A percentile compares a stretch with the other conserved stretches of the same genome.
phyloP scores from a whole-genome alignment of 2,888 invertebrate species.

The Enchytraeus crypticus region DNA sequence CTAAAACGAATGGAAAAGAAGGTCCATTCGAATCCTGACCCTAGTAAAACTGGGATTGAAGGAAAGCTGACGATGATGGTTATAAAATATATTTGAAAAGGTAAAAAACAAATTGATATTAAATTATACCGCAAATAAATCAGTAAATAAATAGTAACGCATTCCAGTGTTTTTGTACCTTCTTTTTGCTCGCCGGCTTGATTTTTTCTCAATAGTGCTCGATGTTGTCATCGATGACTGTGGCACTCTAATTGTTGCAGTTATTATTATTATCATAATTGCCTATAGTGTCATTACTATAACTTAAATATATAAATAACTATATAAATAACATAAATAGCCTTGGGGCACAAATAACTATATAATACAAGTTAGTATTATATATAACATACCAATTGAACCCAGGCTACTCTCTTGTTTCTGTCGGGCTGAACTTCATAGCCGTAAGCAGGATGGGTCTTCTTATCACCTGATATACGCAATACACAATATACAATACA shows the following conservation, averaged over 20 bases:
- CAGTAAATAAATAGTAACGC: neutral
- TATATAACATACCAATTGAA: conserved; percentile 9
- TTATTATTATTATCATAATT: too few species aligned
- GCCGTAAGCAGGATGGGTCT: conserved; percentile 7
- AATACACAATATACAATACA: too few species aligned
- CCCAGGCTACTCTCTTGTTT: conserved; percentile 14
- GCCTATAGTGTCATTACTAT: neutral
- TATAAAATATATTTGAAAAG: conserved; percentile 62
- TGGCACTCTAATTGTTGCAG: too few species aligned
- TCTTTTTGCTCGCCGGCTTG: too few species aligned
- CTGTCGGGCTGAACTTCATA: conserved; percentile 6
- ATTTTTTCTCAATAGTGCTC: too few species aligned
- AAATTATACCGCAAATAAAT: too few species aligned
- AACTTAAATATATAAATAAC: neutral
- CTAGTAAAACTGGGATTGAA: too few species aligned
- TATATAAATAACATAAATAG: neutral
- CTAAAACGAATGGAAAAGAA: too few species aligned
- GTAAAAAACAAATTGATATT: conserved; percentile 31
- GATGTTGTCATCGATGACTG: too few species aligned
- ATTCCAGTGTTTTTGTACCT: neutral
- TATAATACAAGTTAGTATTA: neutral
- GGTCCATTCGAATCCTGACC: too few species aligned
- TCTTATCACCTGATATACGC: conserved; percentile 6
- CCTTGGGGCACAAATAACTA: neutral
- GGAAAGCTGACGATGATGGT: too few species aligned